A percentile compares a stretch with the other conserved stretches of the same genome.
Conservation (phyloP, 2,797 vertebrate species). For the Sebastes iracundus region DNA sequence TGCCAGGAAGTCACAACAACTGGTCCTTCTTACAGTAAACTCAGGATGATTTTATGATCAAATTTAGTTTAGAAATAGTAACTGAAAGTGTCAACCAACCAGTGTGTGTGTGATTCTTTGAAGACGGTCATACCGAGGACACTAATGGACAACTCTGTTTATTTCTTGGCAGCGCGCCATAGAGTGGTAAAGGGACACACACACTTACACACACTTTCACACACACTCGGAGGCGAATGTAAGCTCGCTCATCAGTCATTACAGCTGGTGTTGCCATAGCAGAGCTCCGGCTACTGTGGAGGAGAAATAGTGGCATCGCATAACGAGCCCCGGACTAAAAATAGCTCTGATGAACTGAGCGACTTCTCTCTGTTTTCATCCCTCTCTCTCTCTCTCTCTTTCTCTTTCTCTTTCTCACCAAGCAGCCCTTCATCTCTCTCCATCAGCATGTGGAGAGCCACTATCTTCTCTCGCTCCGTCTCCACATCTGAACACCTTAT, state of each 20-base stretch:
- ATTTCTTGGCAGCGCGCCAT: slow-evolving; percentile 32
- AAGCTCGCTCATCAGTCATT: slow-evolving; percentile 47
- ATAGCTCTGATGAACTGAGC: slow-evolving; percentile 23
- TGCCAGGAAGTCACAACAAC: background rate
- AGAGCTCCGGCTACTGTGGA: slow-evolving; percentile 44
- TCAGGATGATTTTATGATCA: background rate
- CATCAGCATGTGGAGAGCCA: background rate
- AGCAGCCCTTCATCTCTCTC: background rate
- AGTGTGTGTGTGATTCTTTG: slow-evolving; percentile 6
- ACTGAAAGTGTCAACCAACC: background rate
- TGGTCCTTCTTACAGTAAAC: background rate
- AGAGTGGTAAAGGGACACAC: background rate
- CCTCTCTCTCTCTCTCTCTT: background rate
- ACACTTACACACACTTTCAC: background rate
- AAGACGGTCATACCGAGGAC: slow-evolving; percentile 21
- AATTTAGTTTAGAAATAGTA: background rate
- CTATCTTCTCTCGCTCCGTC: background rate
- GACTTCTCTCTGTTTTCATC: background rate
- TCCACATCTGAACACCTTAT: background rate
- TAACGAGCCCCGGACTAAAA: slow-evolving; percentile 28
- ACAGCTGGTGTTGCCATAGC: slow-evolving; percentile 62
- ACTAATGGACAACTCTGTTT: slow-evolving; percentile 34
- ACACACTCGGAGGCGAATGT: background rate
- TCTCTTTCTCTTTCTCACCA: background rate
- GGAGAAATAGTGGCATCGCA: slow-evolving; percentile 13